phyloP scores from a whole-genome alignment of 1,140 invertebrate genomes.

The Pseudomyrmex cubaensis region DNA sequence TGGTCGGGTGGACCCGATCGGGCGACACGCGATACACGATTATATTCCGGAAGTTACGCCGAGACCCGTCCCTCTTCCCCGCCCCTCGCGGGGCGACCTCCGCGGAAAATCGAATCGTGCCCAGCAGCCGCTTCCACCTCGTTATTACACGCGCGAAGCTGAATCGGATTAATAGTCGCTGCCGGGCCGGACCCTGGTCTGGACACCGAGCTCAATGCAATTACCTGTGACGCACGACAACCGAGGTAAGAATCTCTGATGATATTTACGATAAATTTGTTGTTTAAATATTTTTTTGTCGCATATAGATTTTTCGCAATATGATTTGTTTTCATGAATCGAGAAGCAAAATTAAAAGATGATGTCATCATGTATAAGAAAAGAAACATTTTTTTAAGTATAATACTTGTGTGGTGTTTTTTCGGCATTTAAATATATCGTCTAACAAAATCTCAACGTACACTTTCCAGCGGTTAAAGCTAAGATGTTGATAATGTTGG shows the following conservation, averaged over 20 bases:
- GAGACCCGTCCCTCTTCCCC: background rate
- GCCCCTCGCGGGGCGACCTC: background rate
- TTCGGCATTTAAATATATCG: no score
- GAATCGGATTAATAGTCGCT: constrained; percentile 53
- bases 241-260: constrained; percentile 8
- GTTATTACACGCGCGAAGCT: constrained; percentile 51
- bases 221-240: constrained; percentile 24
- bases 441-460: background rate
- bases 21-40: constrained; percentile 53
- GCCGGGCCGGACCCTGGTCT: background rate
- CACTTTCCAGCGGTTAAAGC: background rate
- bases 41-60: constrained; percentile 56
- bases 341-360: background rate
- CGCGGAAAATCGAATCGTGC: constrained; percentile 58
- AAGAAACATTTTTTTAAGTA: background rate
- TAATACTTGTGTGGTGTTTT: no score
- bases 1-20: constrained; percentile 45
- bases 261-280: background rate
- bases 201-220: constrained; percentile 47
- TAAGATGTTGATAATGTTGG: constrained; percentile 9
- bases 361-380: background rate
- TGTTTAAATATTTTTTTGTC: no score
- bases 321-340: background rate
- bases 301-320: background rate
- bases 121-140: constrained; percentile 31